Evolutionary conservation across 2,113 vertebrate genomes (phyloP), one percentile per base, ranked within the genome.

Genomic region (Gasterosteus aculeatus): DNA sequence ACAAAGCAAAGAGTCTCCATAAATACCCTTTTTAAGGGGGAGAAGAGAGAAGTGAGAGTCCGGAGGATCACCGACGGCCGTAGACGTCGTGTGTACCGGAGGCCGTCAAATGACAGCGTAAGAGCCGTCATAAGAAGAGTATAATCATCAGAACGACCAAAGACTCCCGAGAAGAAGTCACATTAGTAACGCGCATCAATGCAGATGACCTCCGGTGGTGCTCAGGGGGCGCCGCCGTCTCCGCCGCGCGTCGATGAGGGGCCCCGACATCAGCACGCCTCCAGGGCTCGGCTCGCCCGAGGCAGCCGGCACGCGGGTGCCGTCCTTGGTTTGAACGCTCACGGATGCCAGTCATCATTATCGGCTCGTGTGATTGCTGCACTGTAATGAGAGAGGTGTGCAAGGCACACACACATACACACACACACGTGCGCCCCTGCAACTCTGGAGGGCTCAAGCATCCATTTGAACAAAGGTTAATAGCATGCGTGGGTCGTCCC

Each of bases 381-480:
- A n/a, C 29, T 33, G n/a, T 22, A 53, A 58, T 72, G 51, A 46
- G 26, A 47, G 29, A 77, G 44, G 35, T 53, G 31, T 22, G 63
- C 42, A 42, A 63, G 56, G 59, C 57, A 76, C 15, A 72, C 44
- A 53, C 19, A 58, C 18, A 68, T 38, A 47, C 2, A 63, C 57
- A 33, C 59, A 35, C 41, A 54, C 2, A 63, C 57, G 33, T 53
- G 22, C 58, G 5, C 3, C 42, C n/a, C 39, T 58, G 70, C 46
- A 61, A 72, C 74, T 62, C 18, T 7, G 26, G 38, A 75, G 63
- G 49, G 53, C 69, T 70, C 49, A 39, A 54, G 22, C 26, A 74
- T 63, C 56, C 56, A 47, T 85, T 75, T 82, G 72, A 62, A 69
- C 73, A 88, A 92, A 91, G 91, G 90, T 92, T 90, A 92, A 92